Evolutionary conservation across 2,888 invertebrate genomes (phyloP).

Genomic region (Parnassius smintheus): DNA sequence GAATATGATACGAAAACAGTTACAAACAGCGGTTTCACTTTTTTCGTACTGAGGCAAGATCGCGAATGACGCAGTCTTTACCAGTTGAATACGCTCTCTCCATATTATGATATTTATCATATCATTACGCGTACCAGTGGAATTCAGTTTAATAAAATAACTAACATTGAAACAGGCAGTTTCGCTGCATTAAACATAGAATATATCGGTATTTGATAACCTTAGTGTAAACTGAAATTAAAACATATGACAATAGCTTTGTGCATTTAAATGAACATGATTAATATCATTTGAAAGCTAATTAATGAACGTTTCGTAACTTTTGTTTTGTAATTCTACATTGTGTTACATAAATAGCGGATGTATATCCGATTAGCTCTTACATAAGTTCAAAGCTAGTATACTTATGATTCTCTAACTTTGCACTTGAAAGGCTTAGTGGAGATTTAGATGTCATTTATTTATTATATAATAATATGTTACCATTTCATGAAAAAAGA

Average conservation of each 20-base stretch:
- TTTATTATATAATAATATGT: too few relatives aligned
- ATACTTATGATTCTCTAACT: neutral
- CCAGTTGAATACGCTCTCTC: constrained; percentile 27
- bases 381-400: constrained; percentile 10
- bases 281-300: neutral
- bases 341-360: constrained; percentile 19
- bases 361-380: constrained; percentile 12
- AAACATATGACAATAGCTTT: too few relatives aligned
- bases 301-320: constrained; percentile 1
- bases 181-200: too few relatives aligned
- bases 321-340: constrained; percentile 10
- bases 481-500: too few relatives aligned
- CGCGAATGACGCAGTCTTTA: constrained; percentile 26
- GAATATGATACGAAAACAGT: constrained; percentile 14
- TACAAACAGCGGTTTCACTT: constrained; percentile 26
- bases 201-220: too few relatives aligned
- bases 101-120: constrained; percentile 20
- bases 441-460: too few relatives aligned
- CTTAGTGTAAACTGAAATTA: too few relatives aligned
- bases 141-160: too few relatives aligned
- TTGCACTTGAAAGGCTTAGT: neutral
- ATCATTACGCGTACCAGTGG: constrained; percentile 22
- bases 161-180: too few relatives aligned
- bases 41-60: constrained; percentile 22
- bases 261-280: neutral